Conservation (phyloP, 2,797 vertebrate genomes). For the Sebastes alutus region DNA sequence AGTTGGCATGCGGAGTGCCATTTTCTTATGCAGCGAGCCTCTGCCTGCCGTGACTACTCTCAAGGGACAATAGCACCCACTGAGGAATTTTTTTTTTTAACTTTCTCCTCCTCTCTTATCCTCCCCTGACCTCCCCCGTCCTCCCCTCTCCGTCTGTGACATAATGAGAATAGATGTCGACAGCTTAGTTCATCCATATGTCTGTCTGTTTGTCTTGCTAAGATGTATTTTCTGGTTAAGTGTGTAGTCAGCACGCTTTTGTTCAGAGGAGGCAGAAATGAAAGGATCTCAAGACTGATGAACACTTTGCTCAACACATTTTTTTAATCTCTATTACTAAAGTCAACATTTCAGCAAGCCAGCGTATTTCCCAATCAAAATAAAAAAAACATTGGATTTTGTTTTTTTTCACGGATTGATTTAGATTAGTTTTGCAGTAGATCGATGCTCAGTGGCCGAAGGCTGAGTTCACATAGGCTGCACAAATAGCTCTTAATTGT, state of each 20-base stretch:
- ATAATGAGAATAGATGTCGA: slow-evolving; percentile 63
- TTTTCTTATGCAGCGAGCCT: slow-evolving; percentile 67
- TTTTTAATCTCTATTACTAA: slow-evolving; percentile 65
- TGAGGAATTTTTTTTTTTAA: slow-evolving; percentile 36
- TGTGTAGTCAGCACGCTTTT: slow-evolving; percentile 51
- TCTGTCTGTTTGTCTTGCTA: slow-evolving; percentile 60
- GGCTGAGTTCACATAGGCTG: slow-evolving; percentile 50
- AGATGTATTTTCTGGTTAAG: slow-evolving; percentile 58
- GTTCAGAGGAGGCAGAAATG: slow-evolving; percentile 38
- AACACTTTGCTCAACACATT: slow-evolving; percentile 58
- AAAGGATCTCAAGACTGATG: slow-evolving; percentile 50
- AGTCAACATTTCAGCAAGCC: slow-evolving; percentile 60
- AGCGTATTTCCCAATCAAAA: slow-evolving; percentile 53
- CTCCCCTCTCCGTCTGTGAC: slow-evolving; percentile 26
- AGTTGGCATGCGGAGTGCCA: slow-evolving; percentile 72
- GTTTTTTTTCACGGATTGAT: slow-evolving; percentile 41
- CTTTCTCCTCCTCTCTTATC: slow-evolving; percentile 32
- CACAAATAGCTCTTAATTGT: slow-evolving; percentile 71
- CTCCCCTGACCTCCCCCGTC: slow-evolving; percentile 43
- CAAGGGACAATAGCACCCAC: slow-evolving; percentile 67
- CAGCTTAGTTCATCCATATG: slow-evolving; percentile 48
- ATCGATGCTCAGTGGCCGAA: slow-evolving; percentile 43
- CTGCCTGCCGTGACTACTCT: slow-evolving; percentile 66
- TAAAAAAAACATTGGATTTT: slow-evolving; percentile 53
- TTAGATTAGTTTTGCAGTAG: slow-evolving; percentile 39